Evolutionary conservation across 1,140 invertebrate genomes (phyloP).

Genomic region (Rhyzopertha dominica): DNA sequence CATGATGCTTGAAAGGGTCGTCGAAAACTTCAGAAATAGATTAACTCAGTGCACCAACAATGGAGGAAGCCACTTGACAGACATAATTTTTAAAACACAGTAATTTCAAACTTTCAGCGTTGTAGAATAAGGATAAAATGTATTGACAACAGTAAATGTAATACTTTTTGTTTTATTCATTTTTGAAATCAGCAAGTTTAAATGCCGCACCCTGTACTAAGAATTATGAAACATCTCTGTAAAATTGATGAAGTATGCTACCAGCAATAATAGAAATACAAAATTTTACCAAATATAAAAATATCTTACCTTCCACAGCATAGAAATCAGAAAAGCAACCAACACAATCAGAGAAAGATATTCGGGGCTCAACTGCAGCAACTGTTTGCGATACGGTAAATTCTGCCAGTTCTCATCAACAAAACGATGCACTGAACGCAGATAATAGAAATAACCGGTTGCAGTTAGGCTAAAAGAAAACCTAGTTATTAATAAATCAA

Average conservation of each 20-base stretch:
- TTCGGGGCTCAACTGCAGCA: conserved; percentile 63
- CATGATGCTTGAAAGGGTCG: conserved; percentile 6
- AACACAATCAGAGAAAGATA: conserved; percentile 68
- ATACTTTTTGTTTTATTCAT: too few species aligned
- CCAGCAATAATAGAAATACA: neutral
- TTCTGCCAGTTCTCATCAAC: conserved; percentile 61
- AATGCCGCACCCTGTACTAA: too few species aligned
- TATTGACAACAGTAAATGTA: too few species aligned
- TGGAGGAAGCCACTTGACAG: conserved; percentile 13
- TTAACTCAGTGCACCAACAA: conserved; percentile 11
- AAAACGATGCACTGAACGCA: conserved; percentile 70
- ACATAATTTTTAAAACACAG: conserved; percentile 15
- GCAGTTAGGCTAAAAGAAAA: conserved; percentile 61
- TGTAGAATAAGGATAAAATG: too few species aligned
- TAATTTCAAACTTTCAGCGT: too few species aligned
- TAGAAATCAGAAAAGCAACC: conserved; percentile 62
- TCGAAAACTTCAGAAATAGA: conserved; percentile 8
- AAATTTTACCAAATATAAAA: too few species aligned
- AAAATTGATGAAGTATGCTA: too few species aligned
- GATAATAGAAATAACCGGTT: conserved; percentile 77
- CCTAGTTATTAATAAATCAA: neutral
- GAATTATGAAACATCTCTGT: too few species aligned
- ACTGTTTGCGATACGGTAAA: conserved; percentile 64
- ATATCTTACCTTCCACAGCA: conserved; percentile 69
- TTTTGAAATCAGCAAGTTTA: too few species aligned